Percentiles rank a stretch among this genome's conserved stretches.
Evolutionary conservation across 2,113 vertebrate species (phyloP).

Genomic region (Cololabis saira): DNA sequence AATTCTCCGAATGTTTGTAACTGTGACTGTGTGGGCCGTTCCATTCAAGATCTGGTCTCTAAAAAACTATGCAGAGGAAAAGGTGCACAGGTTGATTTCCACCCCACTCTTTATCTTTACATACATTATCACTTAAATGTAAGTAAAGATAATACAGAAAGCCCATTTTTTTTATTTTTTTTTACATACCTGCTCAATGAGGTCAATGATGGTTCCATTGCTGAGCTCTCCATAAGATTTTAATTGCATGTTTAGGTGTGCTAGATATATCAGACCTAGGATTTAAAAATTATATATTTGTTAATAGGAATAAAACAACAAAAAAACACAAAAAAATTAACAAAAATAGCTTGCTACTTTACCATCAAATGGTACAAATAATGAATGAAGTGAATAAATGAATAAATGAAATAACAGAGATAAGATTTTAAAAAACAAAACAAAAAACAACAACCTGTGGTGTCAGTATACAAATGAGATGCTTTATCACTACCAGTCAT

Average conservation of each 20-base stretch:
- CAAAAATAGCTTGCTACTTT: too few species aligned
- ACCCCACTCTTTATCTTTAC: too few species aligned
- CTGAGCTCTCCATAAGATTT: constrained; percentile 3
- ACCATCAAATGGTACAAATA: too few species aligned
- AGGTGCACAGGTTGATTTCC: not conserved
- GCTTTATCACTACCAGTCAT: not conserved
- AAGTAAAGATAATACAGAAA: too few species aligned
- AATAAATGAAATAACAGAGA: too few species aligned
- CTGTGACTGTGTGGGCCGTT: not conserved
- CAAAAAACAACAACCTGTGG: too few species aligned
- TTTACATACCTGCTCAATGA: constrained; percentile 35
- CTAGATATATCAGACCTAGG: not conserved
- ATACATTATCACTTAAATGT: too few species aligned
- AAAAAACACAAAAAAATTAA: not conserved
- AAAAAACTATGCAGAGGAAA: constrained; percentile 40
- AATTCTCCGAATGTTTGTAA: not conserved
- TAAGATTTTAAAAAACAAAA: too few species aligned
- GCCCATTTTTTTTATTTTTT: not conserved
- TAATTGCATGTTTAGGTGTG: constrained; percentile 32
- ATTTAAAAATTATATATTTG: not conserved
- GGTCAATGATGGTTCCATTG: constrained; percentile 23
- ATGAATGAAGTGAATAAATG: too few species aligned
- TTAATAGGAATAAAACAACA: not conserved
- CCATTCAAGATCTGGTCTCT: constrained; percentile 19
- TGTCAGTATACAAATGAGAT: too few species aligned